Base-by-base conservation (phyloP, 2,113 vertebrate species). In the Monarcha castaneiventris region DNA sequence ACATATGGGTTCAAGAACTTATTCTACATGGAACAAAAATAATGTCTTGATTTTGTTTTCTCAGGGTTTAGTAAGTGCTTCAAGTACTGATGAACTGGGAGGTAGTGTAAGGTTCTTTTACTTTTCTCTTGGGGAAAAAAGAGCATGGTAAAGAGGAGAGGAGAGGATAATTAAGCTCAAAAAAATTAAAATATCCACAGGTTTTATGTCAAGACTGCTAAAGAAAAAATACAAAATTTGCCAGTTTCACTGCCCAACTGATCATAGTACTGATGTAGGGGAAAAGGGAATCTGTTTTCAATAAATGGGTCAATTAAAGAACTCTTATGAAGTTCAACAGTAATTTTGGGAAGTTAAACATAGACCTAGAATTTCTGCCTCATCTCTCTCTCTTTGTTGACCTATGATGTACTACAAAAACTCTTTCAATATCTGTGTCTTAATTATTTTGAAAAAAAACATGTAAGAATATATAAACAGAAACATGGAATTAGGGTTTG, bases 121-220 rank as follows among this genome's bases (percentile, higher is more conserved):
- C 13, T 16, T 37, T 69, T 78, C 51, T 55, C 23, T 29, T 48
- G 12, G 1, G 14, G 11, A 62, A 82, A 62, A 74, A 52, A 58
- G 12, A 43, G 8, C 5, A 46, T 17, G 12, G 6, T 4, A 56
- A 12, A 9, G 3, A 2, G 5, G 14, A 9, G 3, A 2, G 5
- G 14, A 41, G 51, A 39, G 56, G 2, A 49, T 25, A 15, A 44
- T 33, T 48, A 62, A 52, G 6, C 3, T 32, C 1, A 44, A 79
- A 62, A 20, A 11, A 16, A 9, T 5, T 1, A 48, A 84, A 52
- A 35, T 10, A 68, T 14, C 14, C 39, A 41, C 14, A 26, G 5
- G 21, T 39, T 35, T 75, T 44, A 32, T 46, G 25, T 66, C 21
- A 80, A 84, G 5, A 62, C 10, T 2, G 3, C 54, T 39, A 55